phyloP scores from a whole-genome alignment of 2,797 vertebrate species.

The Sebastes diaconus region DNA sequence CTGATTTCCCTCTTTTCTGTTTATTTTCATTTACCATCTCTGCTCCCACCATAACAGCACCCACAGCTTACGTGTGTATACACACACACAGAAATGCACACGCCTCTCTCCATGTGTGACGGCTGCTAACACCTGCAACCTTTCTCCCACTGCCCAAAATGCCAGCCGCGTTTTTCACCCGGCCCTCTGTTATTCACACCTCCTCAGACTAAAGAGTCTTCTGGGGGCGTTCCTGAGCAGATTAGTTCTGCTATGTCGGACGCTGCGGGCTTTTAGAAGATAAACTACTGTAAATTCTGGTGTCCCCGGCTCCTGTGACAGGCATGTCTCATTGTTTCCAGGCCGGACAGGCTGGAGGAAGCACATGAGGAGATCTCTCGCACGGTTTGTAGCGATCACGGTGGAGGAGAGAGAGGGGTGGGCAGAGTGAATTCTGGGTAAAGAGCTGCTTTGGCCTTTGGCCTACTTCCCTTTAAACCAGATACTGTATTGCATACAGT shows the following conservation, averaged over 20 bases:
- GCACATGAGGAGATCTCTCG: conserved; percentile 2
- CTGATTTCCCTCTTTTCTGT: not conserved
- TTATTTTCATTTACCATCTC: conserved; percentile 4
- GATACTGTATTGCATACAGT: not conserved
- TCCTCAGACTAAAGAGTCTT: conserved; percentile 14
- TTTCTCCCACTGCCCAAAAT: conserved; percentile 49
- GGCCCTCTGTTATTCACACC: conserved; percentile 46
- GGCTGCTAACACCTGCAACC: conserved; percentile 36
- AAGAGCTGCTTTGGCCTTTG: conserved; percentile 27
- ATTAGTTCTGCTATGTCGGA: conserved; percentile 64
- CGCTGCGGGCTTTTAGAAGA: conserved; percentile 23
- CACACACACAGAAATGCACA: not conserved
- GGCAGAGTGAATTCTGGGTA: not conserved
- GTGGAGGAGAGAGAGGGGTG: not conserved
- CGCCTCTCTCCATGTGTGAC: conserved; percentile 10
- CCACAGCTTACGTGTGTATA: not conserved
- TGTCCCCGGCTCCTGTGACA: conserved; percentile 26
- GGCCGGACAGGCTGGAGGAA: conserved; percentile 1
- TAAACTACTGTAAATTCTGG: conserved; percentile 6
- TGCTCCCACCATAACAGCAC: not conserved
- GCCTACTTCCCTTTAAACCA: conserved; percentile 27
- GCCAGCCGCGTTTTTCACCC: conserved; percentile 11
- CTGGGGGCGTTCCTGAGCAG: conserved; percentile 19
- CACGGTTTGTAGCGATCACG: not conserved
- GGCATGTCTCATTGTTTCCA: conserved; percentile 54